Conservation (phyloP, 2,797 vertebrate genomes). For the Aulostomus chinensis region DNA sequence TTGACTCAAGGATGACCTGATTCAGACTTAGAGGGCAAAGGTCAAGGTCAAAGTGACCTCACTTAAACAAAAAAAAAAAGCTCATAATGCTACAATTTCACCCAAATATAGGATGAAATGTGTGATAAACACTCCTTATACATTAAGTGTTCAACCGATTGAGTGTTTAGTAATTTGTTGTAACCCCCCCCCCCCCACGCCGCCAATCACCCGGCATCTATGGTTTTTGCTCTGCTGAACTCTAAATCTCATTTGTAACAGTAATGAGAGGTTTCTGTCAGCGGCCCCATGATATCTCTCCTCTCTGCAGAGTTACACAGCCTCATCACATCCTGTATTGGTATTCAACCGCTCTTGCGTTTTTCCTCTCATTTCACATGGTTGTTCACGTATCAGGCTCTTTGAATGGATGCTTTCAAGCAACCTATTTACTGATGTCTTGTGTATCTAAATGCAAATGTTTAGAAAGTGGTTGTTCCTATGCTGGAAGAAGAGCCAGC, state of each 20-base stretch:
- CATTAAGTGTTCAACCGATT: too few relatives aligned
- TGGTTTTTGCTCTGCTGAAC: neutral
- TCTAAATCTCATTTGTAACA: neutral
- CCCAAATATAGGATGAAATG: too few relatives aligned
- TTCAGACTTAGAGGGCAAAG: too few relatives aligned
- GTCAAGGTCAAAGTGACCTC: too few relatives aligned
- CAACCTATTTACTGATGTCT: conserved; percentile 5
- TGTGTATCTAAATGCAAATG: neutral
- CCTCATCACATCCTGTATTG: neutral
- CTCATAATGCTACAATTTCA: too few relatives aligned
- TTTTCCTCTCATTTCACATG: conserved; percentile 7
- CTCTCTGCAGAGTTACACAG: neutral
- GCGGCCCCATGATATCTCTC: conserved; percentile 3
- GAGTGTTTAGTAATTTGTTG: neutral
- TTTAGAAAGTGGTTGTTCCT: too few relatives aligned
- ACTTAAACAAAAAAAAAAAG: too few relatives aligned
- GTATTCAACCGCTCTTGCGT: conserved; percentile 10
- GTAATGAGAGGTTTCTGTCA: conserved; percentile 8
- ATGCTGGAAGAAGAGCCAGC: too few relatives aligned
- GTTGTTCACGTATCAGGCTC: conserved; percentile 6
- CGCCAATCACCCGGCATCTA: neutral
- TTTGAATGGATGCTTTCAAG: conserved; percentile 16
- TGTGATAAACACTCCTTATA: too few relatives aligned
- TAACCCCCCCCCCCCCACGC: neutral
- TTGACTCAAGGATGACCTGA: too few relatives aligned